Base-by-base conservation (phyloP, 1,140 invertebrate genomes). In the Drosophila miranda region DNA sequence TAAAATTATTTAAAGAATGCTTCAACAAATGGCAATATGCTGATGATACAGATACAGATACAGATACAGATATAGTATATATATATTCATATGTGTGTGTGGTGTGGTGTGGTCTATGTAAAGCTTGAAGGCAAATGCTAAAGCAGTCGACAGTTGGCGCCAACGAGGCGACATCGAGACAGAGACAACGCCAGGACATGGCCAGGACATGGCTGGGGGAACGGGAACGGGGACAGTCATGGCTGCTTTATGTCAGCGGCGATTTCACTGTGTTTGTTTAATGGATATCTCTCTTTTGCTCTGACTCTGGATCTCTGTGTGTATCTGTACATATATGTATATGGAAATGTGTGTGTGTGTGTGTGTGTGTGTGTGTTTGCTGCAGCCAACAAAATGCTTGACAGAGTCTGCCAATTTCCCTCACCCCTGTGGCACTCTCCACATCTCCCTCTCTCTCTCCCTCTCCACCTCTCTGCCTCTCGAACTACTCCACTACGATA, bases 211-310 rank as follows among this genome's bases (percentile, higher is more conserved):
- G 19, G 30, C 19, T 30, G 28, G 19, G 43, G 13, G 52, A 19
- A 26, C 7, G 46, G 6, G 34, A 30, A 43, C 70, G 73, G 70
- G 70, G 70, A 74, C 66, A 70, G 60, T 60, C 59, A 64, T 71
- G 67, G 68, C 68, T 73, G 76, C 75, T 79, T 69, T 61, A 75
- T 75, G 72, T 75, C 71, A 75, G 72, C 71, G 71, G 72, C 72
- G 61, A 75, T 74, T 75, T 75, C 71, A 67, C 62, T 75, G 61
- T 75, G 72, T 75, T 75, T 75, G 72, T 67, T 75, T 75, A 75
- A 75, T 75, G 72, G 72, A 74, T 74, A 74, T 74, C 70, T 44
- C 45, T 68, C 62, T 67, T 51, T 63, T 60, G 41, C 14, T 44
- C 50, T 21, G 41, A 49, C 34, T 46, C 26, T 55, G 26, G 9